Percentiles rank a stretch among this genome's conserved stretches.
These are phyloP conservation scores for Delichon dasypus DNA, from an alignment of 2,797 vertebrate species.

Conservation along the genomic window DNA sequence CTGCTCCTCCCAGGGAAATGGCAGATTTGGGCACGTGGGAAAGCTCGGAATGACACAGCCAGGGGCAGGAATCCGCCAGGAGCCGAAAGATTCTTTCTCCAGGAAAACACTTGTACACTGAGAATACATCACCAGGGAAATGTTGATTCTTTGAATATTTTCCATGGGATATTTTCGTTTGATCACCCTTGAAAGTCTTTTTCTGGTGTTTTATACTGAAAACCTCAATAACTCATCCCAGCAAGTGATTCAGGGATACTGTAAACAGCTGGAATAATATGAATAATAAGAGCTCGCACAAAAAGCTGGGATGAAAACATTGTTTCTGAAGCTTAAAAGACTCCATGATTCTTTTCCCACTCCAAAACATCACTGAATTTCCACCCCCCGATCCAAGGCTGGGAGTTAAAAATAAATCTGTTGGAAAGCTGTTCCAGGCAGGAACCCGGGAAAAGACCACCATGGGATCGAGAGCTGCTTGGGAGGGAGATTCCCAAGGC, in stretches of 20 bases:
- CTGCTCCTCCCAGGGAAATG: neutral
- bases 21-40: accelerated
- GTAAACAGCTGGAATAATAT: neutral
- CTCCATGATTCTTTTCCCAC: neutral
- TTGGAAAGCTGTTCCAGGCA: neutral
- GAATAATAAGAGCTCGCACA: neutral
- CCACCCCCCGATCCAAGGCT: neutral
- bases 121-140: neutral
- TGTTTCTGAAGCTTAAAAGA: neutral
- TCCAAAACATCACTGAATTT: neutral
- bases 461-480: neutral
- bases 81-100: neutral
- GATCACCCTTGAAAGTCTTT: neutral
- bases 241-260: neutral
- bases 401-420: conserved; percentile 3
- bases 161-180: neutral
- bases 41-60: neutral
- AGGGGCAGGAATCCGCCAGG: neutral
- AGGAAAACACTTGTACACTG: neutral
- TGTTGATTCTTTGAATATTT: neutral
- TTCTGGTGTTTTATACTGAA: neutral
- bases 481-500: neutral
- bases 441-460: neutral
- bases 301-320: conserved; percentile 29
- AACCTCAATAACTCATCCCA: conserved; percentile 6